These are phyloP conservation scores for Lindbergichthys nudifrons DNA, from an alignment of 2,797 vertebrate genomes.

Conservation along the genomic window DNA sequence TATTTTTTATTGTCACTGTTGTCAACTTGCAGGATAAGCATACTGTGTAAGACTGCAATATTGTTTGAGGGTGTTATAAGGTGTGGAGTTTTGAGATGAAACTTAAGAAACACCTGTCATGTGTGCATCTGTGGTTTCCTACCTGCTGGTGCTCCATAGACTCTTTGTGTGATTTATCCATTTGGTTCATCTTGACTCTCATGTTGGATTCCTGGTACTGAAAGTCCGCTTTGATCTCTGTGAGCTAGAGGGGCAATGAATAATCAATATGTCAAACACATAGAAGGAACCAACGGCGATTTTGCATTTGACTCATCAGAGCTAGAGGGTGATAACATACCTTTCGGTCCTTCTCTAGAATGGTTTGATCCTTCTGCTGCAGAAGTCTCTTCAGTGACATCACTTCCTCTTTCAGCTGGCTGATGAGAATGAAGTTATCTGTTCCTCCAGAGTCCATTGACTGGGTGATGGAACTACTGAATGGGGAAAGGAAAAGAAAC, in stretches of 20 bases:
- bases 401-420: conserved; percentile 99
- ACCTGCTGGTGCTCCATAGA: conserved; percentile 97
- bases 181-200: conserved; percentile 99
- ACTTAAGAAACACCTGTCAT: not conserved
- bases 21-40: too few species aligned
- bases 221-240: conserved; percentile 97
- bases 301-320: not conserved
- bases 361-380: conserved; percentile 98
- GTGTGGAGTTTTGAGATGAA: not conserved
- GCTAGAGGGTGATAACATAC: conserved; percentile 64
- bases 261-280: conserved; percentile 2
- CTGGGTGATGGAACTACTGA: conserved; percentile 98
- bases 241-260: conserved; percentile 83
- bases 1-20: too few species aligned
- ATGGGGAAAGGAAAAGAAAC: conserved; percentile 40
- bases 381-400: conserved; percentile 98
- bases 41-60: too few species aligned
- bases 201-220: conserved; percentile 99
- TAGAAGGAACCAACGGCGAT: not conserved
- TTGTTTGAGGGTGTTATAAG: not conserved
- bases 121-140: conserved; percentile 13
- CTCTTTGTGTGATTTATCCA: conserved; percentile 99
- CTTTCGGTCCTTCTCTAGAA: conserved; percentile 98
- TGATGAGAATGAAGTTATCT: conserved; percentile 99
- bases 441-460: conserved; percentile 98